These are phyloP conservation scores for Condylura cristata DNA, from an alignment of 2,113 vertebrate species.

Conservation along the genomic window DNA sequence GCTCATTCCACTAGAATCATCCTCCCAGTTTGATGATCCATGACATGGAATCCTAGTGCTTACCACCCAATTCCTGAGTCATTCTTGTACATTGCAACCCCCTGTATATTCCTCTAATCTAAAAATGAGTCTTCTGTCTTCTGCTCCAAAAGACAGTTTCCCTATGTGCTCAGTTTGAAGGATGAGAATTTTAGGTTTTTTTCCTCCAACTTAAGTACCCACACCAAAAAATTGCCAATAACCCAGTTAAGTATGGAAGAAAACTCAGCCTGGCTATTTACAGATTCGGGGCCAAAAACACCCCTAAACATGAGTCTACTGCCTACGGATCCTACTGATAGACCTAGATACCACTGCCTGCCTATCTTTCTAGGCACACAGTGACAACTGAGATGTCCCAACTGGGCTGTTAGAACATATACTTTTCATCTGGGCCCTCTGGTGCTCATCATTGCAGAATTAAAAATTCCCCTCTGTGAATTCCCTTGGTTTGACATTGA, in stretches of 20 bases:
- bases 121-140: background rate
- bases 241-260: background rate
- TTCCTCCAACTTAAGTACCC: background rate
- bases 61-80: background rate
- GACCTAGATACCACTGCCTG: background rate
- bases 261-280: background rate
- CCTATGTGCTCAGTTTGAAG: background rate
- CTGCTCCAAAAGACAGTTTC: background rate
- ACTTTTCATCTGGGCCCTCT: background rate
- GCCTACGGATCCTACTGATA: background rate
- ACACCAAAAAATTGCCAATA: background rate
- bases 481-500: background rate
- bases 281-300: background rate
- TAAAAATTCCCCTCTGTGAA: conserved; percentile 7
- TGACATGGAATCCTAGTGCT: background rate
- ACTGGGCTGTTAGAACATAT: background rate
- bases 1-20: background rate
- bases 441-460: background rate
- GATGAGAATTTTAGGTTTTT: background rate
- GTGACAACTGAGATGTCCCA: background rate
- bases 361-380: background rate
- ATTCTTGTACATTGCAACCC: background rate
- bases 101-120: background rate
- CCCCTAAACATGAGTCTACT: background rate
- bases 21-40: background rate